A percentile compares a stretch with the other conserved stretches of the same genome.
phyloP scores from a whole-genome alignment of 2,888 invertebrate species.

The Schizaphis graminum region DNA sequence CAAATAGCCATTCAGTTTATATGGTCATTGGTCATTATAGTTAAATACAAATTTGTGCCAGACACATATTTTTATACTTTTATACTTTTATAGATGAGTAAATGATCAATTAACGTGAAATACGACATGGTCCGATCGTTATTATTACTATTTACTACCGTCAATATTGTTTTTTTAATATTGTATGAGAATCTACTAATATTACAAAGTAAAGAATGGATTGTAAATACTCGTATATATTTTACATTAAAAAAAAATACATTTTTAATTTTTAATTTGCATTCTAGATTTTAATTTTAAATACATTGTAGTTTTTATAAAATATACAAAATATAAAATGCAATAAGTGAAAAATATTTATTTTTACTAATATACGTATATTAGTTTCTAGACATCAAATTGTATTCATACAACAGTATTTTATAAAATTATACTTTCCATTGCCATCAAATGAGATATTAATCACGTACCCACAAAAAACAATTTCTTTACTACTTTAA shows the following conservation, averaged over 20 bases:
- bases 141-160: not conserved
- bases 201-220: not conserved
- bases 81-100: not conserved
- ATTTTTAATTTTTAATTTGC: not conserved
- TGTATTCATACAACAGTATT: not conserved
- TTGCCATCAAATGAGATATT: too few relatives aligned
- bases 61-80: not conserved
- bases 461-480: not conserved
- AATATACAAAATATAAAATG: not conserved
- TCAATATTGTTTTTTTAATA: not conserved
- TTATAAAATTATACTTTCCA: not conserved
- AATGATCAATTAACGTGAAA: not conserved
- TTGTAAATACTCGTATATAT: not conserved
- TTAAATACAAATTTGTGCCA: not conserved
- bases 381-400: not conserved
- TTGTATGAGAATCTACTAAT: not conserved
- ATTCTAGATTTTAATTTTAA: not conserved
- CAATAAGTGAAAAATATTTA: not conserved
- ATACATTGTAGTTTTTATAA: not conserved
- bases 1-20: not conserved
- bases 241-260: not conserved
- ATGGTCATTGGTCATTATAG: too few relatives aligned
- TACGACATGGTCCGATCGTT: not conserved
- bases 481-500: not conserved
- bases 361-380: not conserved